phyloP scores from a whole-genome alignment of 2,113 vertebrate genomes.

The Ellobius talpinus region DNA sequence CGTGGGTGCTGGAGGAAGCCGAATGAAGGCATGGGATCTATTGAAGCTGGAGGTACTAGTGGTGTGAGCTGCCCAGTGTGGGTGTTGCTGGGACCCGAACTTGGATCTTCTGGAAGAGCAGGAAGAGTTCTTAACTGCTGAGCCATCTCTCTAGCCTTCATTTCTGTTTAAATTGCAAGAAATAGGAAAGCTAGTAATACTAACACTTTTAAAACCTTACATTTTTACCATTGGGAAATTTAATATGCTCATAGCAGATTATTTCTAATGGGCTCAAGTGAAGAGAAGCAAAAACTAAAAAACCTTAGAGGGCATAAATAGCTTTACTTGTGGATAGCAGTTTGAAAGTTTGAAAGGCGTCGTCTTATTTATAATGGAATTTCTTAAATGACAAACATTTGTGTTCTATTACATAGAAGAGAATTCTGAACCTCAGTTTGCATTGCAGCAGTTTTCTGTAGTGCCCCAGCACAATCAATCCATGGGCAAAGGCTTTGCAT shows the following conservation, averaged over 20 bases:
- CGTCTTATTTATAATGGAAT: neutral
- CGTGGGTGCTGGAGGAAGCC: neutral
- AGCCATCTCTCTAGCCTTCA: neutral
- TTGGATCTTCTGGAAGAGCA: neutral
- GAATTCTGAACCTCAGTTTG: neutral
- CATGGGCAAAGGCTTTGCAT: neutral
- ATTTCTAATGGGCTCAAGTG: constrained; percentile 29
- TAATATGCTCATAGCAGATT: constrained; percentile 43
- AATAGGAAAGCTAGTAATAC: constrained; percentile 6
- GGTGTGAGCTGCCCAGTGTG: no score
- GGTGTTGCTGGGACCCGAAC: neutral
- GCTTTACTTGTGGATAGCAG: constrained; percentile 12
- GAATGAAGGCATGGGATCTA: neutral
- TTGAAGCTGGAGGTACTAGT: neutral
- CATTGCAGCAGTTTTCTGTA: neutral
- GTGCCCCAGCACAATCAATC: neutral
- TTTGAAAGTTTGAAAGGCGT: constrained; percentile 4
- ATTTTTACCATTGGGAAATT: constrained; percentile 36
- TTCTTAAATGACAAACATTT: neutral
- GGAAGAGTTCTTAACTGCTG: neutral
- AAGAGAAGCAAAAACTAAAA: constrained; percentile 31
- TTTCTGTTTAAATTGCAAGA: neutral
- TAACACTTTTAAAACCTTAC: neutral
- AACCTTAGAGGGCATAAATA: neutral
- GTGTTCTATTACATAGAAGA: neutral